Base-by-base conservation (phyloP, 2,888 invertebrate species). In the Machimus rusticus region DNA sequence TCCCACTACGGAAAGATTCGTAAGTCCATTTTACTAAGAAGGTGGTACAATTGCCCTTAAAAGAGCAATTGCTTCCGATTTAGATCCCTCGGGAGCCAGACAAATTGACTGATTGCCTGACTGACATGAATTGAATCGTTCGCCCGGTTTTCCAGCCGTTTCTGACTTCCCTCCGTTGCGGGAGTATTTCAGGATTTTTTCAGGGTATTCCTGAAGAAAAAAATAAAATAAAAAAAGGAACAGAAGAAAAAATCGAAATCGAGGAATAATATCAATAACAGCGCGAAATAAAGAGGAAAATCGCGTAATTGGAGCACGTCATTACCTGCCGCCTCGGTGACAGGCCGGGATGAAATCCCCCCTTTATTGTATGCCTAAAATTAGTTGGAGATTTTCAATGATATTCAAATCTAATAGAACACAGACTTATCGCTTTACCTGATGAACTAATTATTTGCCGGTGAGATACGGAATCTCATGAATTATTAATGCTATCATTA, bases 401-500 rank as follows among this genome's bases (percentile, higher is more conserved):
- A 66, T 19, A 66, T 66, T 66, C 66, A 66, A 66, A 66, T 66
- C 66, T 28, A 23, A 66, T 66, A 66, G 76, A 76, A 76, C 76
- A 76, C 76, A 76, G 37, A 76, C 34, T 37, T 76, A 76, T 76
- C 37, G 37, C 37, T 76, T 37, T 76, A 76, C 76, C 37, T 76
- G 76, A 76, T 37, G 76, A 76, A 76, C 76, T 76, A 31, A 76
- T 76, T 76, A 76, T 34, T 37, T 76, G 37, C 76, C 76, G 76
- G 37, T 76, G 76, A 76, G 34, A 37, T 76, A 76, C 76, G 19
- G 34, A 37, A 76, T 76, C 76, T 76, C 76, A 76, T 76, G 76
- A 76, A 76, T 76, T 37, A 76, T 37, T 76, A 76, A 76, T 34
- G 76, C 76, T 37, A 76, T 76, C 76, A 76, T 76, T 76, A 76